Conservation (phyloP, 2,888 invertebrate species). For the Timema cristinae region DNA sequence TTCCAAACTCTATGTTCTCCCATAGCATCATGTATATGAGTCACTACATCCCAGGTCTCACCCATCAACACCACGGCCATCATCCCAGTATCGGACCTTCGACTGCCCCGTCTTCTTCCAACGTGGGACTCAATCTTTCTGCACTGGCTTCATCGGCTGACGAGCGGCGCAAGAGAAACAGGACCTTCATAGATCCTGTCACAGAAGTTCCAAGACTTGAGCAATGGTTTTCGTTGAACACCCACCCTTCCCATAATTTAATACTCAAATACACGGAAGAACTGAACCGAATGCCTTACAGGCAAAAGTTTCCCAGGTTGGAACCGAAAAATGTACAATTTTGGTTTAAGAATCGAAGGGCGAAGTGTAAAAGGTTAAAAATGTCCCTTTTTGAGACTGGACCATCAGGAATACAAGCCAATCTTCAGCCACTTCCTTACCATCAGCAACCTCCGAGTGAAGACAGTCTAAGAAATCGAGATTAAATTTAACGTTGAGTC, state of each 20-base stretch:
- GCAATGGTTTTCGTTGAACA: constrained; percentile 96
- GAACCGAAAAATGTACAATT: constrained; percentile 99
- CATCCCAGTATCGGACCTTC: no score
- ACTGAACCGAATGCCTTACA: constrained; percentile 92
- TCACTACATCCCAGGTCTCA: constrained; percentile 69
- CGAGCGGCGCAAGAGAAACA: constrained; percentile 88
- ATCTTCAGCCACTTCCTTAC: constrained; percentile 11
- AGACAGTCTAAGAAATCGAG: constrained; percentile 12
- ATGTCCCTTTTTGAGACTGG: constrained; percentile 73
- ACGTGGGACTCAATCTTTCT: constrained; percentile 29
- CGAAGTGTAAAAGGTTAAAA: constrained; percentile 95
- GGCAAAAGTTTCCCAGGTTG: constrained; percentile 97
- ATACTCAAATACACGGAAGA: constrained; percentile 98
- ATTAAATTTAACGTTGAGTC: no score
- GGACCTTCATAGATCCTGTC: constrained; percentile 98
- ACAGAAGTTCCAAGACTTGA: constrained; percentile 93
- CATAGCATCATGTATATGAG: constrained; percentile 92
- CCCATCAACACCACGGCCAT: constrained; percentile 20
- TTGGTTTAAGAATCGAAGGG: constrained; percentile 98
- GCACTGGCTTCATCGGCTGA: constrained; percentile 46
- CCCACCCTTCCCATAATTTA: constrained; percentile 96
- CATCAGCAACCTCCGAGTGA: constrained; percentile 15
- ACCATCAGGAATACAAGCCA: constrained; percentile 3
- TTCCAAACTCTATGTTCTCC: constrained; percentile 83
- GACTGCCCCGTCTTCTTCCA: constrained; percentile 18